phyloP scores from a whole-genome alignment of 1,140 invertebrate species.

The Leptinotarsa texana region DNA sequence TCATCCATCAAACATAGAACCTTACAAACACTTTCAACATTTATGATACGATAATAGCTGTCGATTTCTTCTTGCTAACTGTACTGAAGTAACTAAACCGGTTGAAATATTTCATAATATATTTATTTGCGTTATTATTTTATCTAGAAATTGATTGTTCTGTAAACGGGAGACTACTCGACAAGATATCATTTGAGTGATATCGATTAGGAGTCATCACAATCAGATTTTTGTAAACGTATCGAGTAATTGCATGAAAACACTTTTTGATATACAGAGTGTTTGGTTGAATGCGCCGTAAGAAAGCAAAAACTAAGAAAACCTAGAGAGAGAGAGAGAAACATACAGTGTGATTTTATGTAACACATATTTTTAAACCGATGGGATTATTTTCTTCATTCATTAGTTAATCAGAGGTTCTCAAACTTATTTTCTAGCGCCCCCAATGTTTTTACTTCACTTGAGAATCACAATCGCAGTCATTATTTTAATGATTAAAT shows the following conservation, averaged over 20 bases:
- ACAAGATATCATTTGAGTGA: not conserved
- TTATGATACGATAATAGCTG: not conserved
- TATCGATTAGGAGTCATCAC: not conserved
- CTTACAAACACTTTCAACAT: not conserved
- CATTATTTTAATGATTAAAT: too few relatives aligned
- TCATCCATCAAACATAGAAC: not conserved
- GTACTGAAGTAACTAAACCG: not conserved
- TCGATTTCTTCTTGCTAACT: not conserved
- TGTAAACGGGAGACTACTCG: not conserved
- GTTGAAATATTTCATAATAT: not conserved
- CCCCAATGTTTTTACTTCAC: too few relatives aligned
- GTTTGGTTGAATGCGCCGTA: too few relatives aligned
- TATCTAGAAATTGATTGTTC: conserved; percentile 2
- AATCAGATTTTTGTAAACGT: not conserved
- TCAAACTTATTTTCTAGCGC: too few relatives aligned
- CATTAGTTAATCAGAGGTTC: too few relatives aligned
- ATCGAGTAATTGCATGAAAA: not conserved
- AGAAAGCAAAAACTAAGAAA: too few relatives aligned
- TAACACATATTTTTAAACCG: too few relatives aligned
- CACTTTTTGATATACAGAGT: too few relatives aligned
- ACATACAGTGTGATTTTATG: too few relatives aligned
- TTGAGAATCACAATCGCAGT: too few relatives aligned
- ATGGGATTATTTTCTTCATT: too few relatives aligned
- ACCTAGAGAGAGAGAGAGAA: too few relatives aligned
- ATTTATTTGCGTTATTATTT: conserved; percentile 7